Percentiles rank a stretch among this genome's conserved stretches.
Evolutionary conservation across 2,888 invertebrate species (phyloP).

Genomic region (Cheilosia scutellata): DNA sequence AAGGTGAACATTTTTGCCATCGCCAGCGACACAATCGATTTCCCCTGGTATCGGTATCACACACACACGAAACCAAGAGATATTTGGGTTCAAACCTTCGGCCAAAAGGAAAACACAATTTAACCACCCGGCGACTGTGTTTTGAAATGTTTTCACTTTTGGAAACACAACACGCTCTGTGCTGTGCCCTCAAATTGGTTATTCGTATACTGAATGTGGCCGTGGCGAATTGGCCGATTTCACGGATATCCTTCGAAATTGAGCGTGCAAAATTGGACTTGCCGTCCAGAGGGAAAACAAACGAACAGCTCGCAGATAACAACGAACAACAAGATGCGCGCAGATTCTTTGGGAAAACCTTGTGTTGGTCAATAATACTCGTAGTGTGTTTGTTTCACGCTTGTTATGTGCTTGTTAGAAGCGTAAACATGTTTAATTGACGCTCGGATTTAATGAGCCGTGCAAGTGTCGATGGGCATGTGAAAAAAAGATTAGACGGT

Average conservation of each 20-base stretch:
- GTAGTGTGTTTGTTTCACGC: conserved; percentile 56
- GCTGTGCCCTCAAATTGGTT: conserved; percentile 45
- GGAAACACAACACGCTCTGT: conserved; percentile 40
- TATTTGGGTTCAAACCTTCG: conserved; percentile 16
- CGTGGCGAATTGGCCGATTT: conserved; percentile 68
- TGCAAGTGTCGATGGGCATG: conserved; percentile 48
- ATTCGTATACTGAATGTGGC: conserved; percentile 21
- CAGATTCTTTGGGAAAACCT: conserved; percentile 56
- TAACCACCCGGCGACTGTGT: conserved; percentile 46
- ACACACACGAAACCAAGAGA: conserved; percentile 8
- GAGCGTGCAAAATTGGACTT: conserved; percentile 59
- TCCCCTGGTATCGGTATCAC: conserved; percentile 22
- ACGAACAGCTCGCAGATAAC: conserved; percentile 33
- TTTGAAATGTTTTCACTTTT: conserved; percentile 66
- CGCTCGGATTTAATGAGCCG: conserved; percentile 48
- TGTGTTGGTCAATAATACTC: conserved; percentile 23
- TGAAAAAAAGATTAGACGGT: conserved; percentile 24
- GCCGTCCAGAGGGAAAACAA: conserved; percentile 41
- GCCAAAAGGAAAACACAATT: conserved; percentile 13
- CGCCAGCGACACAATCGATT: conserved; percentile 46
- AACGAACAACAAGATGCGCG: conserved; percentile 34
- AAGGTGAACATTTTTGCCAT: conserved; percentile 50
- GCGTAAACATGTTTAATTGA: conserved; percentile 42
- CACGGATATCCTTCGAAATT: conserved; percentile 69
- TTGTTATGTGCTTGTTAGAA: conserved; percentile 61